Evolutionary conservation across 2,113 vertebrate genomes (phyloP), one percentile per base, ranked within the genome.

Genomic region (Onychorhynchus coronatus): DNA sequence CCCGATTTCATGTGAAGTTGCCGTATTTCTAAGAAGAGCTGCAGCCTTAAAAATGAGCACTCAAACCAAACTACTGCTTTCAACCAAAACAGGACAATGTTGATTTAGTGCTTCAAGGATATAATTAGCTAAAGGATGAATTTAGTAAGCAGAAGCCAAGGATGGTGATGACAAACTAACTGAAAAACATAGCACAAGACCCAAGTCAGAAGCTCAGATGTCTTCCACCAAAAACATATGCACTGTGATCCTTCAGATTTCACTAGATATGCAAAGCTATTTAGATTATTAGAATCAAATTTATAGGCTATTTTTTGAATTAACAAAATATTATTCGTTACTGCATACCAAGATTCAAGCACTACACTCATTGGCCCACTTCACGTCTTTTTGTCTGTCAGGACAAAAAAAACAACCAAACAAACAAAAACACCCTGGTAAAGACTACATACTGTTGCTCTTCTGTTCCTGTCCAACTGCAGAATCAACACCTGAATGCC

Each of bases 401-500:
- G 13, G 30, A n/a, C 12, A 23, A 28, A 42, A 65, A 55, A 11
- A n/a, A 8, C 49, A 14, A 25, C 8, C 49, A 27, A 61, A 37
- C 53, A 47, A 39, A 22, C 12, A 12, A 52, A 33, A 3, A 25
- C 14, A 46, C 20, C 19, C 8, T 6, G 10, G 4, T 61, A 84
- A 83, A 68, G 20, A 20, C 76, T 85, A 97, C 97, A 23, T 96
- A 97, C 97, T 71, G 41, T 73, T 91, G 67, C 25, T 87, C 19
- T 93, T 80, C 42, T 73, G 81, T 17, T 95, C 91, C 55, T 73
- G 93, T 52, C 61, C 72, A 61, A 1, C 59, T 14, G 53, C 19
- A 41, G 95, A 41, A 55, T 56, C 89, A 42, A 9, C 11, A 86
- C 77, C 96, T 24, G 93, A 79, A 44, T 78, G 75, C 85, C 83